Conservation (phyloP, 2,888 invertebrate genomes). For the Luperina nickerlii region DNA sequence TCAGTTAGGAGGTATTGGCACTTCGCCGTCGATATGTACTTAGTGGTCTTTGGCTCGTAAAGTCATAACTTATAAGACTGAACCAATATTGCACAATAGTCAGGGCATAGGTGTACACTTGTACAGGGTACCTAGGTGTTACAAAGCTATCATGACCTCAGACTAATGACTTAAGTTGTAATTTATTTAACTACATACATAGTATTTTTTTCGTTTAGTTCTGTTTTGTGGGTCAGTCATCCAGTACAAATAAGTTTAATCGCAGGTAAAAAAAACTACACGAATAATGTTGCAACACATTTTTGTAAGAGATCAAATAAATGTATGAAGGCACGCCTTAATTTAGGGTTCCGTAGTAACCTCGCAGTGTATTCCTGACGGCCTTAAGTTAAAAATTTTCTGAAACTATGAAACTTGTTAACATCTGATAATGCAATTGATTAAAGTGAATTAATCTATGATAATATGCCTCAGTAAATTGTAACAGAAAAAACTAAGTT, state of each 20-base stretch:
- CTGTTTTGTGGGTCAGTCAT: neutral
- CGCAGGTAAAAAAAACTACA: neutral
- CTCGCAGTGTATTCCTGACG: slow-evolving; percentile 12
- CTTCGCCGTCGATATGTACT: too few species aligned
- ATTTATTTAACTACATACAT: neutral
- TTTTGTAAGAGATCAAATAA: slow-evolving; percentile 2
- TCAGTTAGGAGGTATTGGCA: too few species aligned
- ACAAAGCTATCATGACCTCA: neutral
- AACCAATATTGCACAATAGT: neutral
- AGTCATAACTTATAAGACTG: neutral
- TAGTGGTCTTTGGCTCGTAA: neutral
- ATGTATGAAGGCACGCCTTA: neutral
- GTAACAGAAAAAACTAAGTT: neutral
- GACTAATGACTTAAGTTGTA: neutral
- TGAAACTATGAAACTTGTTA: slow-evolving; percentile 24
- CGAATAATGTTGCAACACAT: neutral
- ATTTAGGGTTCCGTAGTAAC: slow-evolving; percentile 13
- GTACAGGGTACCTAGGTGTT: too few species aligned
- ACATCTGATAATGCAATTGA: neutral
- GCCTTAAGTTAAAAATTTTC: slow-evolving; percentile 11
- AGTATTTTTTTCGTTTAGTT: neutral
- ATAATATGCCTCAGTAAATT: neutral
- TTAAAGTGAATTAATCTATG: neutral
- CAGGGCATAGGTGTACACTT: too few species aligned
- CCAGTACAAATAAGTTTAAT: slow-evolving; percentile 10